Evolutionary conservation across 2,797 vertebrate genomes (phyloP).

Genomic region (Champsocephalus gunnari): DNA sequence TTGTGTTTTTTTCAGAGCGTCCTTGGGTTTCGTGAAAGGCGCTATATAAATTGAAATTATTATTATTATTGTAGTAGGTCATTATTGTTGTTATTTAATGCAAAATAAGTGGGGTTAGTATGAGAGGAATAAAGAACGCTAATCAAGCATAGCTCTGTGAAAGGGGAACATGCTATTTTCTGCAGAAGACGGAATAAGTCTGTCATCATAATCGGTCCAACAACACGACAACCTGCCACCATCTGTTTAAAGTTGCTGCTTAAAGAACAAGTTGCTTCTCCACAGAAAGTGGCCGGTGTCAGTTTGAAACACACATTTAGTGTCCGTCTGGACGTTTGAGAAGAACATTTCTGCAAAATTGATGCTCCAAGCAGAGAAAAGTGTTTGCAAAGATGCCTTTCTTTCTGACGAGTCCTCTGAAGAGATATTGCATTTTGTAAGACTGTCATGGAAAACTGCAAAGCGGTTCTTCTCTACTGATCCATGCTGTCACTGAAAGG

Average conservation of each 20-base stretch:
- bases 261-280: not conserved
- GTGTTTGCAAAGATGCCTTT: not conserved
- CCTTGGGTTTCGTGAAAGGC: no score
- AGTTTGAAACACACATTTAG: not conserved
- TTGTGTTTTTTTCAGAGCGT: no score
- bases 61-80: no score
- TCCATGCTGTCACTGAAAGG: not conserved
- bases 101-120: not conserved
- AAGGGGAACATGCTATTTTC: slow-evolving; percentile 27
- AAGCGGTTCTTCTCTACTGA: not conserved
- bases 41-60: no score
- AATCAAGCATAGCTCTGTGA: slow-evolving; percentile 11
- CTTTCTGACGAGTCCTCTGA: not conserved
- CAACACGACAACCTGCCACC: not conserved
- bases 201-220: slow-evolving; percentile 37
- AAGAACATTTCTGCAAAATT: not conserved
- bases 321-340: not conserved
- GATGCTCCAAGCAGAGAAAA: not conserved
- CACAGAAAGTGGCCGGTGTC: not conserved
- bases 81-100: no score
- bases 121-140: not conserved
- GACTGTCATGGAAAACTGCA: not conserved
- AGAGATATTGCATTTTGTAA: not conserved
- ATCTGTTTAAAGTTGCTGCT: slow-evolving; percentile 6
- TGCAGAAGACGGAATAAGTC: slow-evolving; percentile 31